Evolutionary conservation across 1,140 invertebrate genomes (phyloP).

Genomic region (Diploscapter pachys): DNA sequence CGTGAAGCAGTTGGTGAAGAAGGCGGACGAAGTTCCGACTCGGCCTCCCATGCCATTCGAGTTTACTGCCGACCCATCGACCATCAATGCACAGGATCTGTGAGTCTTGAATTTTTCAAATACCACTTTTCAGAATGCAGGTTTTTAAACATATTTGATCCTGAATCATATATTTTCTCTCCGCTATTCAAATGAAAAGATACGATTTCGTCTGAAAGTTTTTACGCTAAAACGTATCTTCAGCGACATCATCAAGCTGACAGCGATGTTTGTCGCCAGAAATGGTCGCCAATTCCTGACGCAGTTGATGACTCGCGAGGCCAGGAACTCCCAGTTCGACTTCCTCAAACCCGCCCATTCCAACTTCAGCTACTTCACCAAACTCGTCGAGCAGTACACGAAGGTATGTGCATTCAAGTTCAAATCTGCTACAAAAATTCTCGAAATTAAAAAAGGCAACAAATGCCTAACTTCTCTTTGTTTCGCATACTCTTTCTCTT

Average conservation of each 20-base stretch:
- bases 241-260: constrained; percentile 93
- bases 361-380: constrained; percentile 96
- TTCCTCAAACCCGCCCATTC: constrained; percentile 96
- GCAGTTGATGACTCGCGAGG: constrained; percentile 95
- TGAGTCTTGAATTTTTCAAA: constrained; percentile 65
- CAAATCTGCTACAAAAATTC: neutral
- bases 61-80: constrained; percentile 94
- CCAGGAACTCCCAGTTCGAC: constrained; percentile 97
- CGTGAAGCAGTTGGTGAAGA: constrained; percentile 73
- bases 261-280: constrained; percentile 95
- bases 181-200: no score
- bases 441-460: neutral
- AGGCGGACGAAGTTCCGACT: constrained; percentile 83
- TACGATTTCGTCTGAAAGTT: neutral
- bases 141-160: no score
- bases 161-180: no score
- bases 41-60: constrained; percentile 94
- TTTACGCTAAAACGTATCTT: constrained; percentile 49
- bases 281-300: constrained; percentile 97
- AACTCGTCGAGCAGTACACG: constrained; percentile 95
- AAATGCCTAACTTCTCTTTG: neutral
- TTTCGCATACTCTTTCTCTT: no score
- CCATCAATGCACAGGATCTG: constrained; percentile 95
- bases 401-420: constrained; percentile 66
- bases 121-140: constrained; percentile 1